Percentiles rank a stretch among this genome's conserved stretches.
Conservation (phyloP, 1,140 invertebrate genomes). For the Drosophila punjabiensis region DNA sequence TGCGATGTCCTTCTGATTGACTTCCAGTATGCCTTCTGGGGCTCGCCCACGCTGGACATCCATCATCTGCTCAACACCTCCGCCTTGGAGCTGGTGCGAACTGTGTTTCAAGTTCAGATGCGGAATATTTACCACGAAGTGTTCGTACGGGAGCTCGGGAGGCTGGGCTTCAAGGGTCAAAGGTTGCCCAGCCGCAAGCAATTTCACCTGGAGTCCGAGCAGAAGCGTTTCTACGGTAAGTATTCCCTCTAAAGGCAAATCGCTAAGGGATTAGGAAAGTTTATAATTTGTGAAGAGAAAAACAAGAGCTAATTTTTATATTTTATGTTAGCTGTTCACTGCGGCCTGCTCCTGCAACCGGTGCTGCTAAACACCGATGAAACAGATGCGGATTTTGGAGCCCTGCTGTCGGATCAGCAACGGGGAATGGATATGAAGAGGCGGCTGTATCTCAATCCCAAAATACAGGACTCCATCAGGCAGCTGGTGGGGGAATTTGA, state of each 20-base stretch:
- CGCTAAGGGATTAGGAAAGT: neutral
- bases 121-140: conserved; percentile 58
- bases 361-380: conserved; percentile 62
- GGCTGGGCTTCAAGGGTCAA: conserved; percentile 38
- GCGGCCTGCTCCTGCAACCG: conserved; percentile 58
- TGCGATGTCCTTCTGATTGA: conserved; percentile 85
- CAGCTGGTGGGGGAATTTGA: conserved; percentile 57
- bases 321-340: conserved; percentile 57
- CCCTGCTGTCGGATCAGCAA: conserved; percentile 50
- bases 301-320: neutral
- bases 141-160: conserved; percentile 42
- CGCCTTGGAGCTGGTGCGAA: conserved; percentile 47
- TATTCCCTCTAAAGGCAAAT: neutral
- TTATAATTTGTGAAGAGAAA: neutral
- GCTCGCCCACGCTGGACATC: conserved; percentile 70
- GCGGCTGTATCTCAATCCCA: conserved; percentile 51
- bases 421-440: conserved; percentile 64
- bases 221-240: conserved; percentile 70
- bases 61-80: conserved; percentile 74
- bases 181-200: conserved; percentile 59
- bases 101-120: conserved; percentile 47
- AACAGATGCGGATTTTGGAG: conserved; percentile 68
- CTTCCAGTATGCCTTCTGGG: conserved; percentile 73
- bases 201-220: conserved; percentile 60
- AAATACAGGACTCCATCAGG: conserved; percentile 55